Evolutionary conservation across 2,888 invertebrate genomes (phyloP).

Genomic region (Sicus ferrugineus): DNA sequence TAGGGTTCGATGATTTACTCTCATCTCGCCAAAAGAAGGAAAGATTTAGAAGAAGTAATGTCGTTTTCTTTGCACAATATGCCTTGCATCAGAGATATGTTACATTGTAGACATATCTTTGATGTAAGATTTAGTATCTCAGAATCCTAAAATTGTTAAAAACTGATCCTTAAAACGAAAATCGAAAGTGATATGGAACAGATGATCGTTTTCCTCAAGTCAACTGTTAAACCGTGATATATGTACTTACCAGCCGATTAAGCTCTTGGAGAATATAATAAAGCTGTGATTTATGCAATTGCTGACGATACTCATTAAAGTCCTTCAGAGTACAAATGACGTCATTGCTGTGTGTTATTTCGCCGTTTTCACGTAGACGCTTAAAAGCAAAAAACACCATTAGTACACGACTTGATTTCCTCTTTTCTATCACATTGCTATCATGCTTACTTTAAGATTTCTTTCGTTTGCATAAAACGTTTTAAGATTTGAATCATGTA

Average conservation of each 20-base stretch:
- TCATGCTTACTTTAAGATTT: constrained; percentile 51
- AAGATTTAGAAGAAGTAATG: too few species aligned
- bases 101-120: too few species aligned
- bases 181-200: too few species aligned
- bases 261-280: constrained; percentile 66
- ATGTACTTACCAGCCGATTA: constrained; percentile 45
- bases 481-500: constrained; percentile 70
- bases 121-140: too few species aligned
- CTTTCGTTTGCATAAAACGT: constrained; percentile 66
- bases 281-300: constrained; percentile 68
- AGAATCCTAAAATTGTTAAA: too few species aligned
- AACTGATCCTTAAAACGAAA: too few species aligned
- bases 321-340: constrained; percentile 72
- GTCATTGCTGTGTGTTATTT: constrained; percentile 69
- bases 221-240: too few species aligned
- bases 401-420: neutral
- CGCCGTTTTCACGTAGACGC: constrained; percentile 67
- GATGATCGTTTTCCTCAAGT: too few species aligned
- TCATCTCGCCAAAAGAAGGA: too few species aligned
- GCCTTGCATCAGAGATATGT: too few species aligned
- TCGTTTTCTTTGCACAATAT: too few species aligned
- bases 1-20: too few species aligned
- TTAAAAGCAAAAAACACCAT: constrained; percentile 43
- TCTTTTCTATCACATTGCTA: neutral
- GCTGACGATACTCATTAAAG: constrained; percentile 72